Percentiles rank a stretch among this genome's conserved stretches.
Evolutionary conservation across 1,140 invertebrate species (phyloP).

Genomic region (Varroa destructor): DNA sequence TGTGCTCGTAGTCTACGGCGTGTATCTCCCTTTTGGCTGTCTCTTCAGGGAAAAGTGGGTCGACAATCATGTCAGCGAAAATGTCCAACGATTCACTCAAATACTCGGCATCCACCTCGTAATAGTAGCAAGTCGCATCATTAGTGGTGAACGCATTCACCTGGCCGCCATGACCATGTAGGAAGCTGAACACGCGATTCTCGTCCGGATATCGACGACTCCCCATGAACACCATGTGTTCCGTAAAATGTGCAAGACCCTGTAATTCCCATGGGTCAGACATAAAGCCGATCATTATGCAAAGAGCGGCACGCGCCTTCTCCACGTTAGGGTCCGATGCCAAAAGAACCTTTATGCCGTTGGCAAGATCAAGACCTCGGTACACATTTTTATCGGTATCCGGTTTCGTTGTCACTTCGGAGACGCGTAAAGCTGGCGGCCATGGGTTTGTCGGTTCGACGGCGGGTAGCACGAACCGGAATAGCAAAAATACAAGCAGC

Average conservation of each 20-base stretch:
- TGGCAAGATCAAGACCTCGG: constrained; percentile 63
- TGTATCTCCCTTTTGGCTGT: constrained; percentile 82
- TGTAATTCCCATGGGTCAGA: constrained; percentile 53
- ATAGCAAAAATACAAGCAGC: constrained; percentile 1
- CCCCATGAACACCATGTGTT: constrained; percentile 49
- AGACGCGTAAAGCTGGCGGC: neutral
- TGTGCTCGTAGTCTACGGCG: constrained; percentile 88
- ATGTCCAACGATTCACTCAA: constrained; percentile 64
- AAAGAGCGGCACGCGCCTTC: constrained; percentile 70
- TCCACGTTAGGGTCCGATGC: constrained; percentile 81
- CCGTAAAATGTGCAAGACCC: constrained; percentile 48
- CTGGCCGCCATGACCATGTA: constrained; percentile 61
- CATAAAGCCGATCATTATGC: constrained; percentile 50
- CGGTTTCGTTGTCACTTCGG: constrained; percentile 58
- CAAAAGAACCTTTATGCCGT: constrained; percentile 74
- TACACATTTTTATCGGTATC: constrained; percentile 63
- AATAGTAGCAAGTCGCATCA: constrained; percentile 85
- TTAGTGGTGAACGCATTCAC: constrained; percentile 76
- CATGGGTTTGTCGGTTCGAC: constrained; percentile 10
- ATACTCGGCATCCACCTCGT: constrained; percentile 75
- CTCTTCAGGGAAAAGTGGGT: constrained; percentile 75
- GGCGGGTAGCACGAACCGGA: constrained; percentile 2
- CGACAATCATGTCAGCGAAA: constrained; percentile 88
- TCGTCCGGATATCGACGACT: constrained; percentile 46
- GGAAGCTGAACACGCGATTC: constrained; percentile 39